phyloP scores from a whole-genome alignment of 2,888 invertebrate genomes.

The Zaprionus bogoriensis region DNA sequence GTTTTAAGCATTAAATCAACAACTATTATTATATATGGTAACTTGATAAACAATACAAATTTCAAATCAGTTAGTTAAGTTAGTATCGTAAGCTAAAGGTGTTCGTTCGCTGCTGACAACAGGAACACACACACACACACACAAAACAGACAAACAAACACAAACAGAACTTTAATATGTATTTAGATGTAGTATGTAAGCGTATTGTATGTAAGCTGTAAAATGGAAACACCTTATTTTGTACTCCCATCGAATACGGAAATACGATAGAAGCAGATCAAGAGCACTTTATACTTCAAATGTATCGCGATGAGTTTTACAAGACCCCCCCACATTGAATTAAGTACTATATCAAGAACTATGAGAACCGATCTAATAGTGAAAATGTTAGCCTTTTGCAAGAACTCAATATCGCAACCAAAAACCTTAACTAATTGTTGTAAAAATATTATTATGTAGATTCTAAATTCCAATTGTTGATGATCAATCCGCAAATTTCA shows the following conservation, averaged over 20 bases:
- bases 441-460: constrained; percentile 59
- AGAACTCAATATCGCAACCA: constrained; percentile 57
- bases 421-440: constrained; percentile 69
- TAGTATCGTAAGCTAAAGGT: constrained; percentile 54
- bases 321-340: constrained; percentile 34
- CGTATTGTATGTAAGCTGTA: constrained; percentile 28
- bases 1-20: constrained; percentile 61
- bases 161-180: constrained; percentile 38
- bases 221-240: constrained; percentile 47
- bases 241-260: constrained; percentile 69
- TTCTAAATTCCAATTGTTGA: constrained; percentile 72
- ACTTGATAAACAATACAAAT: constrained; percentile 51
- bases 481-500: constrained; percentile 61
- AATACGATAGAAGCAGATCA: constrained; percentile 22
- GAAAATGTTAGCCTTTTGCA: constrained; percentile 68
- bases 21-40: constrained; percentile 51
- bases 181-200: constrained; percentile 43
- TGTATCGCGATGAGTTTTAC: constrained; percentile 61
- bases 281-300: constrained; percentile 22
- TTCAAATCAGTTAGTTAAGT: constrained; percentile 55
- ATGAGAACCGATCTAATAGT: constrained; percentile 62
- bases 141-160: constrained; percentile 21
- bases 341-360: background rate
- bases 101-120: constrained; percentile 39
- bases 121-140: constrained; percentile 16